Base-by-base conservation (phyloP, 1,140 invertebrate species). In the Sminthurides bifidus region DNA sequence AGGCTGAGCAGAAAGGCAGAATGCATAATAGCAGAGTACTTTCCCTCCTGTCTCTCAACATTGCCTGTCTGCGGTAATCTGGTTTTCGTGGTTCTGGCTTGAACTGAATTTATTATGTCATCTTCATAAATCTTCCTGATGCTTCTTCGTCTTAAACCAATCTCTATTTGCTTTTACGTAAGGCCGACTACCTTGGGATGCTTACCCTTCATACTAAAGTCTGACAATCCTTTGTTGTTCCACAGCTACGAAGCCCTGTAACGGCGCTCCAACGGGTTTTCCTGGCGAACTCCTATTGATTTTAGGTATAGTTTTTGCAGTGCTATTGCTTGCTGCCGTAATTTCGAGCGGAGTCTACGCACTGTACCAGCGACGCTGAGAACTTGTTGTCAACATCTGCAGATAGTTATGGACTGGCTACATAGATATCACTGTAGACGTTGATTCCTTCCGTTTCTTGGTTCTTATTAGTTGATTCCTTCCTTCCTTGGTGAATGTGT, bases 221-320 rank as follows among this genome's bases (percentile, higher is more conserved):
- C 6, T 50, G 17, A 12, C 14, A 12, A 15, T 19, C 27, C n/a
- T 12, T 35, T 51, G n/a, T 37, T 4, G 15, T 30, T 21, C 31
- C 31, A 37, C 48, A 57, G 52, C 37, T 43, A 44, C 41, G 52
- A 15, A 14, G 35, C n/a, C 27, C 24, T 27, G 23, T 27, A n/a
- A n/a, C n/a, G n/a, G n/a, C n/a, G n/a, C n/a, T n/a, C n/a, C n/a
- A n/a, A n/a, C 52, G 59, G 40, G 40, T 43, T 30, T 61, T 17
- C 30, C 56, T 21, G 55, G 52, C 33, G 56, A 62, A 31, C 56
- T 62, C 31, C 49, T 62, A 31, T 58, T 62, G 37, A 56, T 56
- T 37, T 58, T 61, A 58, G 63, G 59, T 53, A 61, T 61, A 46
- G 54, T 65, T 56, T 55, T 52, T 52, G 56, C 60, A 52, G 56